A percentile compares a stretch with the other conserved stretches of the same genome.
These are phyloP conservation scores for Hecatera dysodea DNA, from an alignment of 2,888 invertebrate species.

Conservation along the genomic window DNA sequence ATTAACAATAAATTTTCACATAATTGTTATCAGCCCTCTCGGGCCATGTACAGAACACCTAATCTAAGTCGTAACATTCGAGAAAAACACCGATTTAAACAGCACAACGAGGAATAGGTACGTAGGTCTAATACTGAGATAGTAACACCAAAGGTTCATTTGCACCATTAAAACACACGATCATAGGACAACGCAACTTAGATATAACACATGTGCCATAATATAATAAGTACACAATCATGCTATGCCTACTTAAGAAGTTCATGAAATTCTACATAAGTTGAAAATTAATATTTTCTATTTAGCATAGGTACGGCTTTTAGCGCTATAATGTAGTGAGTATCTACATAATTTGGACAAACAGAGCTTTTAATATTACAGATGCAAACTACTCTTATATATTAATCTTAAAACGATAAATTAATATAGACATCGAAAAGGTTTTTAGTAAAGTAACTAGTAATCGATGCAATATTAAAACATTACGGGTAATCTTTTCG, in stretches of 20 bases:
- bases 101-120: conserved; percentile 61
- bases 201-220: conserved; percentile 7
- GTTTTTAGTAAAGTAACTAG: conserved; percentile 35
- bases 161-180: conserved; percentile 50
- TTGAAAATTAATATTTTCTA: conserved; percentile 29
- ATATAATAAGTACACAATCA: conserved; percentile 27
- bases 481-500: not conserved
- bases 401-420: conserved; percentile 35
- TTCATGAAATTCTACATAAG: conserved; percentile 16
- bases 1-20: conserved; percentile 84
- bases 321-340: not conserved
- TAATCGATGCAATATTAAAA: conserved; percentile 1
- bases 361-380: conserved; percentile 21
- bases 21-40: conserved; percentile 70
- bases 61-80: conserved; percentile 73
- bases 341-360: conserved; percentile 20
- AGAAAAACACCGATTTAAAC: conserved; percentile 71
- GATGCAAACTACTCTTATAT: conserved; percentile 55
- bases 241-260: conserved; percentile 27
- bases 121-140: conserved; percentile 52
- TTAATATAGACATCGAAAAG: conserved; percentile 27
- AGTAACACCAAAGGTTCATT: conserved; percentile 48
- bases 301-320: not conserved
- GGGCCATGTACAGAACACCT: conserved; percentile 77
- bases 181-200: conserved; percentile 41